Base-by-base conservation (phyloP, 2,797 vertebrate species). In the Denticeps clupeoides region DNA sequence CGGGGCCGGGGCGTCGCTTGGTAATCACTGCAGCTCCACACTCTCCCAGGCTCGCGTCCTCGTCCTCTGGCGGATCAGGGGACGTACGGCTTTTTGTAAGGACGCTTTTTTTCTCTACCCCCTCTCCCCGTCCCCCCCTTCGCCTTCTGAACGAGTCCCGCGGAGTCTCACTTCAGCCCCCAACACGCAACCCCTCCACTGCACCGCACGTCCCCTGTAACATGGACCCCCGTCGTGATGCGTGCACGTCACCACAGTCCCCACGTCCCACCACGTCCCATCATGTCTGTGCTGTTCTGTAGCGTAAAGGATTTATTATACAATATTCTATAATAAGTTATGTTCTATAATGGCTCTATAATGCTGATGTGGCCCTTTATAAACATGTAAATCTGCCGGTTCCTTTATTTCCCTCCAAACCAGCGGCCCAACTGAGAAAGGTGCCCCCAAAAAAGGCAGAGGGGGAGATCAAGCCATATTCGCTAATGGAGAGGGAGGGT, bases 401-500 rank as follows among this genome's bases (percentile, higher is more conserved):
- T 54, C 51, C 22, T 51, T 31, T 57, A 31, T 16, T 63, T 47
- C 42, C 33, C n/a, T n/a, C n/a, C n/a, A n/a, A n/a, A n/a, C n/a
- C 70, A 84, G 82, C 40, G 53, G 74, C 53, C 48, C 79, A 73
- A 31, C 38, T 70, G 71, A 82, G 83, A 73, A 90, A 88, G 60
- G 66, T 77, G 64, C 81, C 81, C 59, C 79, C 75, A 44, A 92
- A 75, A 72, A 89, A 85, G 58, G 63, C 78, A 1, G 89, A 93
- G 45, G 88, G 87, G 70, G 89, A 91, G 48, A 91, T 95, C 73
- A 95, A 95, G 33, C 90, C 91, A 0, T 95, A 95, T 59, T 93
- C 90, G 3, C 68, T 88, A 31, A 81, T 82, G 53, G 90, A 91
- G 69, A 83, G 90, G 65, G 88, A 90, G 59, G 91, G 91, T 93